phyloP scores from a whole-genome alignment of 2,888 invertebrate species.

The Orgyia antiqua region DNA sequence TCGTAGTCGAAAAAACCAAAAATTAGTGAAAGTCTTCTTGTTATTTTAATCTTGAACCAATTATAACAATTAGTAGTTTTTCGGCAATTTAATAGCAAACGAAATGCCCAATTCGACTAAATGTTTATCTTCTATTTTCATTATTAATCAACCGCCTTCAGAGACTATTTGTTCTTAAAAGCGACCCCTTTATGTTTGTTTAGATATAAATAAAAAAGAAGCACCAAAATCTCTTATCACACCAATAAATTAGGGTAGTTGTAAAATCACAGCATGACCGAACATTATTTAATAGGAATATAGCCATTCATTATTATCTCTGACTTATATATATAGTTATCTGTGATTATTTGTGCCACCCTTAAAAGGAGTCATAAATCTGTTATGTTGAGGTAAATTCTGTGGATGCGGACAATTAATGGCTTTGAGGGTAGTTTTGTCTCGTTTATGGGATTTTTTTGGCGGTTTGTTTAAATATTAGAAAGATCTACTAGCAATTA shows the following conservation, averaged over 20 bases:
- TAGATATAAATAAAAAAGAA: slow-evolving; percentile 14
- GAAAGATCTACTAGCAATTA: too few species aligned
- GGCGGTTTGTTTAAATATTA: not conserved
- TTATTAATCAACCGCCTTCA: too few species aligned
- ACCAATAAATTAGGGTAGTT: slow-evolving; percentile 36
- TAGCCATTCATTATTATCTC: slow-evolving; percentile 66
- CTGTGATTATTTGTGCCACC: slow-evolving; percentile 46
- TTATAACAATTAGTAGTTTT: too few species aligned
- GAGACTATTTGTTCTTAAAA: too few species aligned
- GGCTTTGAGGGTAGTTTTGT: slow-evolving; percentile 16
- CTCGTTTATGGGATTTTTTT: slow-evolving; percentile 3
- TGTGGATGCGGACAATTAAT: slow-evolving; percentile 21
- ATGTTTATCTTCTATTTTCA: too few species aligned
- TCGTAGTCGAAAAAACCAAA: too few species aligned
- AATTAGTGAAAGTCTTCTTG: too few species aligned
- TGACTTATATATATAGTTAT: too few species aligned
- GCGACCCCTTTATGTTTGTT: too few species aligned
- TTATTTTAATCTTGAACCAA: too few species aligned
- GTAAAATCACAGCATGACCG: slow-evolving; percentile 31
- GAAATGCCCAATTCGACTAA: too few species aligned
- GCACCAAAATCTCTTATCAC: slow-evolving; percentile 29
- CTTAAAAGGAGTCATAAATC: slow-evolving; percentile 51
- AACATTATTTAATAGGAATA: slow-evolving; percentile 53
- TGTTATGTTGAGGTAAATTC: slow-evolving; percentile 29
- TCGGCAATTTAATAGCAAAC: too few species aligned